phyloP scores from a whole-genome alignment of 1,140 invertebrate genomes.

The Lasaia peninsularis region DNA sequence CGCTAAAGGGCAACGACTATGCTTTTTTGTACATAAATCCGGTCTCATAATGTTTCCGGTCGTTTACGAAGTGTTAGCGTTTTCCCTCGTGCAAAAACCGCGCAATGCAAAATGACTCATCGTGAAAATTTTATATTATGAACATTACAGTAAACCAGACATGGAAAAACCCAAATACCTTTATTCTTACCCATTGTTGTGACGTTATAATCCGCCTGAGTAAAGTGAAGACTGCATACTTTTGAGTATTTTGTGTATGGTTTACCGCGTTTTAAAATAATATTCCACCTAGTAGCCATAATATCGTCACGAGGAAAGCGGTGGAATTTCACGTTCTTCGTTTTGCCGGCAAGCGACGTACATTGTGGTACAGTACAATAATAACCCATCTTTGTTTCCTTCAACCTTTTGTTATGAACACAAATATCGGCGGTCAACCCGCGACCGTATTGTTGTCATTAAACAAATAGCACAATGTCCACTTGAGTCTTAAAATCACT shows the following conservation, averaged over 20 bases:
- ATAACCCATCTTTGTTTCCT: slow-evolving; percentile 61
- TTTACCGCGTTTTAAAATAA: slow-evolving; percentile 63
- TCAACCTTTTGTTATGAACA: slow-evolving; percentile 46
- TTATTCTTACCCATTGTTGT: slow-evolving; percentile 75
- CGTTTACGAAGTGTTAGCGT: slow-evolving; percentile 5
- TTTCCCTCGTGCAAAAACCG: slow-evolving; percentile 34
- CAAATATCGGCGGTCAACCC: slow-evolving; percentile 24
- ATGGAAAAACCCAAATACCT: slow-evolving; percentile 68
- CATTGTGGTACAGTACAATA: slow-evolving; percentile 74
- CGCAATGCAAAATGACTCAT: slow-evolving; percentile 43
- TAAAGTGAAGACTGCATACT: slow-evolving; percentile 72
- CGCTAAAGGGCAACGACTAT: slow-evolving; percentile 31
- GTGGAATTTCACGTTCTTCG: slow-evolving; percentile 74
- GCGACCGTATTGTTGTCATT: slow-evolving; percentile 25
- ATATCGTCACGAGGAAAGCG: slow-evolving; percentile 56
- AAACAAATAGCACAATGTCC: slow-evolving; percentile 30
- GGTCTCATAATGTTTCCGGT: slow-evolving; percentile 27
- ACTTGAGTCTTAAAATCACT: slow-evolving; percentile 31
- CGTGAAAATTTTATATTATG: slow-evolving; percentile 24
- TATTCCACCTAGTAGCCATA: slow-evolving; percentile 68
- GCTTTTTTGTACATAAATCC: slow-evolving; percentile 26
- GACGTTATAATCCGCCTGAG: slow-evolving; percentile 66
- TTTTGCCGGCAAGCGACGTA: slow-evolving; percentile 71
- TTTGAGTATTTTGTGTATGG: slow-evolving; percentile 67
- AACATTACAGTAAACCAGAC: slow-evolving; percentile 35